Base-by-base conservation (phyloP, 1,140 invertebrate species). In the Araneus ventricosus region DNA sequence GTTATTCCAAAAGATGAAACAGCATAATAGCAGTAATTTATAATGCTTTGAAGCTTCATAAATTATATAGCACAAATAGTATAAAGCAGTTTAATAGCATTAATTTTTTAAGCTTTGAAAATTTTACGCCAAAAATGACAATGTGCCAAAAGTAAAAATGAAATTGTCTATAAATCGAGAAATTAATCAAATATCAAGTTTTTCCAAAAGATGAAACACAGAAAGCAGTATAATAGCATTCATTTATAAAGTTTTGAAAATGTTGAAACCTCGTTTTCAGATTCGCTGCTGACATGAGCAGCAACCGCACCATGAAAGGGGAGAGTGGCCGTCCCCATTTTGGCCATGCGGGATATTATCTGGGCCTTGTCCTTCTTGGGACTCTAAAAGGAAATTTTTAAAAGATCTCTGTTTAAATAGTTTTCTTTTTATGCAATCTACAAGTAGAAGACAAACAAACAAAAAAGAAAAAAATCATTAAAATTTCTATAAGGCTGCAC, bases 281-380 rank as follows among this genome's bases (percentile, higher is more conserved):
- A 93, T 75, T 87, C 84, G 88, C 84, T 88, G 41, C 85, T 79
- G 30, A 93, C 91, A 87, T 88, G 91, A 59, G 91, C 91, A 41
- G 85, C 61, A 59, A 93, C 45, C 5, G 91, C 85, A 59, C 91
- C 91, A 27, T 93, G 91, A 10, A 93, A 88, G 27, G 91, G 91
- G 24, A 93, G 61, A 37, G 85, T 87, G 14, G 94, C 70, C 45
- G 88, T 93, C 59, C 94, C 94, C 92, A 94, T 93, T 91, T 94
- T 94, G 8, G 94, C 94, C 92, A 94, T 93, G 10, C 94, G 92
- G 17, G 94, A 94, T 39, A 94, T 94, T 1, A 94, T 39, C 30
- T 93, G 87, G 7, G 94, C 94, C 41, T 94, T 94, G n/a, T 94
- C 94, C 14, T 82, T 91, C 27, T 93, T 94, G 17, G 94, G 94